Conservation (phyloP, 2,113 vertebrate species). For the Neodon shergylaensis region DNA sequence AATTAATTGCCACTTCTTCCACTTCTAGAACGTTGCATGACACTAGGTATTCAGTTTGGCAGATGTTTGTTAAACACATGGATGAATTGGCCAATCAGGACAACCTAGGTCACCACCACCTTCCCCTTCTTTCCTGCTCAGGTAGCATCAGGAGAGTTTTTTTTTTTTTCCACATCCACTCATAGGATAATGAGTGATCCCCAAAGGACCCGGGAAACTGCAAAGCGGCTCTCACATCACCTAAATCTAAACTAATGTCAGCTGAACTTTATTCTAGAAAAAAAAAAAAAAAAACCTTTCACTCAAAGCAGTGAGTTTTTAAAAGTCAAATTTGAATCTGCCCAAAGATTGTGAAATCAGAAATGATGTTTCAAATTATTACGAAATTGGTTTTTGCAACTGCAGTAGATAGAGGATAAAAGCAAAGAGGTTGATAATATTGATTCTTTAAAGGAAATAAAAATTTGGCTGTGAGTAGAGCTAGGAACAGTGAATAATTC, state of each 20-base stretch:
- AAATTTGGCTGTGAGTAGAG: neutral
- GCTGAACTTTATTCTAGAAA: neutral
- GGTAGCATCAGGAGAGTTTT: neutral
- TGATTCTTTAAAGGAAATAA: conserved; percentile 20
- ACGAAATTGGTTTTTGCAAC: neutral
- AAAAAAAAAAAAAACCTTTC: neutral
- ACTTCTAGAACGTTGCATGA: neutral
- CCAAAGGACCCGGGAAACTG: neutral
- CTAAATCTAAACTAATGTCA: neutral
- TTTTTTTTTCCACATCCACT: neutral
- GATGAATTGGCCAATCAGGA: neutral
- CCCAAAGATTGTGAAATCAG: neutral
- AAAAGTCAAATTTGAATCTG: neutral
- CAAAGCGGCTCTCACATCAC: neutral
- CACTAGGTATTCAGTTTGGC: neutral
- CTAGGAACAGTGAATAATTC: neutral
- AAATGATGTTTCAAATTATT: conserved; percentile 10
- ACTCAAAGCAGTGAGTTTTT: conserved; percentile 17
- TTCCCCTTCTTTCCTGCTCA: neutral
- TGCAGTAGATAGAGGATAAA: neutral
- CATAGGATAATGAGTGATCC: neutral
- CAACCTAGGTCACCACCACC: neutral
- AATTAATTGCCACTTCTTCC: neutral
- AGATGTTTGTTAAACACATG: neutral
- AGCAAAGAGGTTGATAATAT: neutral